Base-by-base conservation (phyloP, 2,888 invertebrate species). In the Encarsia formosa region DNA sequence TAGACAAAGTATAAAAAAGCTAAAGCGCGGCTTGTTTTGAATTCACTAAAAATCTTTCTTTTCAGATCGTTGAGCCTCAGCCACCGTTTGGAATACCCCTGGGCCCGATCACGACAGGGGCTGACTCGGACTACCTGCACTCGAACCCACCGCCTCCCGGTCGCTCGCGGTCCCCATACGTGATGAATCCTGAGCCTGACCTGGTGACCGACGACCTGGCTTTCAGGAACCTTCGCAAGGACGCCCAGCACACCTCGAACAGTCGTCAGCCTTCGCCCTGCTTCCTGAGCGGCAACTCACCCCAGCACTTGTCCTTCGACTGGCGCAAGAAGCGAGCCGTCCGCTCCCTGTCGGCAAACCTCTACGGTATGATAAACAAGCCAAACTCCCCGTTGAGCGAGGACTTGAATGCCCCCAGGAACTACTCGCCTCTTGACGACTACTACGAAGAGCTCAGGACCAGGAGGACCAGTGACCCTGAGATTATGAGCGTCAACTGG, bases 31-130 rank as follows among this genome's bases (percentile, higher is more conserved):
- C n/a, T n/a, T n/a, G n/a, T n/a, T n/a, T n/a, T n/a, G n/a, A n/a
- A n/a, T n/a, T n/a, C n/a, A n/a, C n/a, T n/a, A n/a, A n/a, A n/a
- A n/a, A n/a, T n/a, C n/a, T n/a, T 23, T 19, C 3, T 40, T 9
- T 3, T 35, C 86, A 84, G 70, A 81, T 86, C 5, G 67, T 82
- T 3, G 91, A 92, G 46, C 88, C 87, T 15, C 93, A 93, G 67
- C 91, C 90, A 31, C 91, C 88, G 1, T 94, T 94, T 70, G 93
- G 93, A 18, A 93, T 94, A 66, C 93, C 93, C 0, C 71, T 92
- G 31, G 89, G 90, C 2, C 91, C 91, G 11, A 85, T 91, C 19
- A 81, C 87, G 0, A 84, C 86, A 2, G 87, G 90, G 5, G 82
- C 91, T 0, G 84, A 85, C 54, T 88, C 85, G 62, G 91, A 93